A percentile compares a stretch with the other conserved stretches of the same genome.
phyloP scores from a whole-genome alignment of 2,888 invertebrate genomes.

The Isoperla grammatica region DNA sequence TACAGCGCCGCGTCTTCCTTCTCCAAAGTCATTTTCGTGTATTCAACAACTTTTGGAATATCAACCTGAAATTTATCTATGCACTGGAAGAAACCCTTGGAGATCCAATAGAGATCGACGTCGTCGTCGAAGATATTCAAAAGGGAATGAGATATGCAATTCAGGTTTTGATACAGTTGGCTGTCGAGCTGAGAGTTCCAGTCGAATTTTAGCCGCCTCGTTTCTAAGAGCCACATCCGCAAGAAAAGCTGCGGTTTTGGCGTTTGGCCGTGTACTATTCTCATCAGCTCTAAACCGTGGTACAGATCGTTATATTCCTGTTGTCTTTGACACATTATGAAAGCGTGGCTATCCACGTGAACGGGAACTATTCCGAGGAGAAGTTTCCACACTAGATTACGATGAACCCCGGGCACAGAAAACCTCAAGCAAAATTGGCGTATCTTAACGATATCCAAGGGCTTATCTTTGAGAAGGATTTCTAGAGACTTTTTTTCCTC shows the following conservation, averaged over 20 bases:
- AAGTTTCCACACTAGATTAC: conserved; percentile 80
- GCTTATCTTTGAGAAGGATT: conserved; percentile 80
- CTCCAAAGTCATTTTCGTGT: conserved; percentile 60
- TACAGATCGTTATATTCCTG: conserved; percentile 67
- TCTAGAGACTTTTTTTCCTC: conserved; percentile 88
- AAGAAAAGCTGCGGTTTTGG: conserved; percentile 63
- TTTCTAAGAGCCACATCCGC: conserved; percentile 77
- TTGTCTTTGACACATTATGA: conserved; percentile 66
- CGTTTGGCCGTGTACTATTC: conserved; percentile 57
- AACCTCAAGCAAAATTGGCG: conserved; percentile 81
- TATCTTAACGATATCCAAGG: conserved; percentile 69
- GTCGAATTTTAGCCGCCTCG: conserved; percentile 55
- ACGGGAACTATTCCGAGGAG: conserved; percentile 77
- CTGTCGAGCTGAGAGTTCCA: conserved; percentile 49
- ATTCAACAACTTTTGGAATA: conserved; percentile 59
- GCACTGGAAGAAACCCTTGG: conserved; percentile 67
- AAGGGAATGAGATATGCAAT: conserved; percentile 63
- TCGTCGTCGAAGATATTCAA: conserved; percentile 66
- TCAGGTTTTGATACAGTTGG: conserved; percentile 43
- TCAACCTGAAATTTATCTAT: conserved; percentile 62
- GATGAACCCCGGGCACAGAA: conserved; percentile 73
- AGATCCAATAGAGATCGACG: conserved; percentile 77
- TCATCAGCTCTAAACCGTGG: conserved; percentile 63
- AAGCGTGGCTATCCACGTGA: conserved; percentile 67
- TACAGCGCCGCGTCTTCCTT: conserved; percentile 71